phyloP scores from a whole-genome alignment of 2,888 invertebrate genomes.

The Melikaiella ostensackeni region DNA sequence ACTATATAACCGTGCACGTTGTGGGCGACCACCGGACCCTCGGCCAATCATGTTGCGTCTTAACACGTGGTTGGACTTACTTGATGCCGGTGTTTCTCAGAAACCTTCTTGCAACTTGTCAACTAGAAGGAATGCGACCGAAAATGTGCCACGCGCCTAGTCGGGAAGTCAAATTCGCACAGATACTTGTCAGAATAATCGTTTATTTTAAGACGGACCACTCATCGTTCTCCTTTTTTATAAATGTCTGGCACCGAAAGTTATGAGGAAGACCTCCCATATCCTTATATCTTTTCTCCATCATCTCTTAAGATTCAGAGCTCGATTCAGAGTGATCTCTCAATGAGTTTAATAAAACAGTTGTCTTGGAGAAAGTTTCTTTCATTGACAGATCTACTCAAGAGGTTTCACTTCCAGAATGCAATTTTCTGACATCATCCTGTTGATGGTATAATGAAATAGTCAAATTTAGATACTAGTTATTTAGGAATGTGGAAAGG shows the following conservation, averaged over 20 bases:
- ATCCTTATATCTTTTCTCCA: not conserved
- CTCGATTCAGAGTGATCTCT: not conserved
- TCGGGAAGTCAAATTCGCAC: conserved; percentile 20
- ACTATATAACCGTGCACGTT: conserved; percentile 71
- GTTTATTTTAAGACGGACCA: conserved; percentile 6
- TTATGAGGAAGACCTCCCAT: not conserved
- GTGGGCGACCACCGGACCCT: conserved; percentile 70
- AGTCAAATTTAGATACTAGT: not conserved
- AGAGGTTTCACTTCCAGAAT: not conserved
- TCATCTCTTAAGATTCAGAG: not conserved
- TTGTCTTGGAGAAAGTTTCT: not conserved
- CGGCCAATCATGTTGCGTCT: conserved; percentile 63
- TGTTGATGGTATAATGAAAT: not conserved
- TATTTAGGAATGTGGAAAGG: not conserved
- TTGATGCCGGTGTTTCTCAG: conserved; percentile 19
- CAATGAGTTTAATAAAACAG: not conserved
- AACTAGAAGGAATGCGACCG: conserved; percentile 33
- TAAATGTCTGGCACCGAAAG: not conserved
- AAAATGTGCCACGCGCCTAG: conserved; percentile 33
- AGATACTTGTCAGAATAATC: conserved; percentile 14
- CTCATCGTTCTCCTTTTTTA: conserved; percentile 22
- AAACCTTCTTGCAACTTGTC: conserved; percentile 39
- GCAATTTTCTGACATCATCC: not conserved
- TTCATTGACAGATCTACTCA: not conserved
- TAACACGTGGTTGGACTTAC: conserved; percentile 32